Base-by-base conservation (phyloP, 2,797 vertebrate genomes). In the Hephaestus fuliginosus region DNA sequence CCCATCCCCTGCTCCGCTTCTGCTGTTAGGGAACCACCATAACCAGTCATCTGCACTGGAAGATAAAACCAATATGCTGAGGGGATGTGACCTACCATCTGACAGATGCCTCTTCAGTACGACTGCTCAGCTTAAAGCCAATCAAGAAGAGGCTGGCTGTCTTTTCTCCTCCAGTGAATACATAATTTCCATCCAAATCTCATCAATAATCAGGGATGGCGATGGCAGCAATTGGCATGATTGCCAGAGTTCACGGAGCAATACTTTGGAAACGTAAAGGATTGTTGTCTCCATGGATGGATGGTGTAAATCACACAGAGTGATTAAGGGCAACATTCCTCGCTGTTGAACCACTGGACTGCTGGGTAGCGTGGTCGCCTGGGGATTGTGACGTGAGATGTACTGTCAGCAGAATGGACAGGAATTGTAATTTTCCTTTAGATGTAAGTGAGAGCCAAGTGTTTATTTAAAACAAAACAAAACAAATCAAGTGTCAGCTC, bases 171-270 rank as follows among this genome's bases (percentile, higher is more conserved):
- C 61, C 49, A 79, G 57, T 67, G 82, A 92, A 91, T 89, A 80
- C 79, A 79, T 88, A 8, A 88, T 92, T 93, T 89, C 78, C 85
- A 84, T 92, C 82, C 80, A 86, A 90, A 86, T 83, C 78, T 83
- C 70, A 79, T 91, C 84, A 91, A 93, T 93, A 93, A 93, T 93
- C 91, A 88, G 78, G 65, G 65, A 74, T 49, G 52, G 79, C 25
- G 13, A 53, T 74, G 58, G 70, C 52, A 70, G 90, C 76, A 86
- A 86, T 89, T 84, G 89, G 84, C 73, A 75, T 86, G 83, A 83
- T 90, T 83, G 69, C 78, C 63, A n/a, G 49, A 53, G 78, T 89
- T 89, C 82, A 87, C 74, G 68, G 75, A 85, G 84, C 76, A 80
- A 61, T 82, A 46, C 75, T 88, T 70, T 30, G 72, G 63, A 86